Percentiles rank a stretch among this genome's conserved stretches.
Conservation (phyloP, 2,113 vertebrate species). For the Phasianus colchicus region DNA sequence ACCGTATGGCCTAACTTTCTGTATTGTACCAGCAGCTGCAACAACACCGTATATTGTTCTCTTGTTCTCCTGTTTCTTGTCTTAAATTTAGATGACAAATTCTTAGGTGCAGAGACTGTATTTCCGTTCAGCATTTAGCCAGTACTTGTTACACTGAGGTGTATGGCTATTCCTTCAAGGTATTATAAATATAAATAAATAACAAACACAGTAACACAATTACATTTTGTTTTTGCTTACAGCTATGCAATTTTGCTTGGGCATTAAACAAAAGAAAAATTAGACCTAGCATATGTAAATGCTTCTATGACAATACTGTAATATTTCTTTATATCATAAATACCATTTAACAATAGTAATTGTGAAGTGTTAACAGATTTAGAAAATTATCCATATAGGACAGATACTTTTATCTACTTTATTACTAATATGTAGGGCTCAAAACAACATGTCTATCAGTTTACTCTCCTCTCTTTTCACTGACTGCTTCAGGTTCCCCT, state of each 20-base stretch:
- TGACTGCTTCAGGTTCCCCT: neutral
- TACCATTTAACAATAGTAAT: neutral
- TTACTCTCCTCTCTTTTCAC: neutral
- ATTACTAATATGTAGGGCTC: neutral
- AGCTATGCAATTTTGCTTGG: constrained; percentile 25
- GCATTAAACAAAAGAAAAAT: constrained; percentile 44
- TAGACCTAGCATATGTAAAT: neutral
- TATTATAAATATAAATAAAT: constrained; percentile 23
- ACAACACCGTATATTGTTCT: neutral
- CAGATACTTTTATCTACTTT: neutral
- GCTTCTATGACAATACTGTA: neutral
- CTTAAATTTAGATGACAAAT: neutral
- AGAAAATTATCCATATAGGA: neutral
- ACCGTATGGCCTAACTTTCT: neutral
- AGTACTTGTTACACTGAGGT: neutral
- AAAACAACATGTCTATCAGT: neutral
- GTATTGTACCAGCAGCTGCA: neutral
- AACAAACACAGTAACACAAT: constrained; percentile 38
- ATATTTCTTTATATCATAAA: constrained; percentile 35
- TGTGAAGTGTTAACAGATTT: neutral
- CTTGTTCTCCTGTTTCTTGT: neutral
- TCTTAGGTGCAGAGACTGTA: neutral
- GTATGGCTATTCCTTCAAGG: constrained; percentile 1
- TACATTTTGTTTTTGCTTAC: constrained; percentile 33
- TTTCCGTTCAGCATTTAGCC: constrained; percentile 10